Evolutionary conservation across 2,797 vertebrate species (phyloP).

Genomic region (Rhincodon typus): DNA sequence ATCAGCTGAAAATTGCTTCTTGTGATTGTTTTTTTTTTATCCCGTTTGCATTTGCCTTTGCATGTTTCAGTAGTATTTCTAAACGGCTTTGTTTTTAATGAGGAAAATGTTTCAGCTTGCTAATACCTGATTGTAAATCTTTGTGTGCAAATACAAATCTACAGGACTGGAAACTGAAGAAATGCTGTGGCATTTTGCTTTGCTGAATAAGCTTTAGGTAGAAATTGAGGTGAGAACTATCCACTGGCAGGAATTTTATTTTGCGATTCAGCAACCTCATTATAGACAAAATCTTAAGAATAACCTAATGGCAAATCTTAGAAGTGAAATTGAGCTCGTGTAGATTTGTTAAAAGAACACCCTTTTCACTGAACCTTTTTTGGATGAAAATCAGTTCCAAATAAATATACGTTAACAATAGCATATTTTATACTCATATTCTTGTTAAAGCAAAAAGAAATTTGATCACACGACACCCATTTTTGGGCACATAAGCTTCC

Average conservation of each 20-base stretch:
- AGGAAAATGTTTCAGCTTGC: conserved; percentile 50
- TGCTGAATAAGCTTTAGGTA: conserved; percentile 93
- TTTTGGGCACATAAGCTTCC: background rate
- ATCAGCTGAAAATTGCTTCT: conserved; percentile 42
- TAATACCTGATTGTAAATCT: conserved; percentile 64
- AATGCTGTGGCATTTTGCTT: conserved; percentile 86
- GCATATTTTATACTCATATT: background rate
- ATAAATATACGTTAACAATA: background rate
- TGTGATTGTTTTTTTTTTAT: conserved; percentile 31
- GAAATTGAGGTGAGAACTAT: conserved; percentile 63
- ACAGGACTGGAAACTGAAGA: conserved; percentile 77
- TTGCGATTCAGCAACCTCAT: conserved; percentile 58
- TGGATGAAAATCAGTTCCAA: background rate
- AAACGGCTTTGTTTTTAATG: conserved; percentile 51
- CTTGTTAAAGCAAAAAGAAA: background rate
- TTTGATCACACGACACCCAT: background rate
- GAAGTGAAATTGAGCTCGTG: background rate
- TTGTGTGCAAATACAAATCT: conserved; percentile 72
- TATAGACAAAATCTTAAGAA: no score
- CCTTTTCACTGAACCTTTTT: background rate
- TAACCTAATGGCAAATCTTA: background rate
- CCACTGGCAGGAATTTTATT: conserved; percentile 61
- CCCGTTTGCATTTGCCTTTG: conserved; percentile 24
- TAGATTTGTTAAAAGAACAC: background rate
- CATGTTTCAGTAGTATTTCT: conserved; percentile 48